A percentile compares a stretch with the other conserved stretches of the same genome.
These are phyloP conservation scores for Drosophila pachea DNA, from an alignment of 1,140 invertebrate genomes.

Conservation along the genomic window DNA sequence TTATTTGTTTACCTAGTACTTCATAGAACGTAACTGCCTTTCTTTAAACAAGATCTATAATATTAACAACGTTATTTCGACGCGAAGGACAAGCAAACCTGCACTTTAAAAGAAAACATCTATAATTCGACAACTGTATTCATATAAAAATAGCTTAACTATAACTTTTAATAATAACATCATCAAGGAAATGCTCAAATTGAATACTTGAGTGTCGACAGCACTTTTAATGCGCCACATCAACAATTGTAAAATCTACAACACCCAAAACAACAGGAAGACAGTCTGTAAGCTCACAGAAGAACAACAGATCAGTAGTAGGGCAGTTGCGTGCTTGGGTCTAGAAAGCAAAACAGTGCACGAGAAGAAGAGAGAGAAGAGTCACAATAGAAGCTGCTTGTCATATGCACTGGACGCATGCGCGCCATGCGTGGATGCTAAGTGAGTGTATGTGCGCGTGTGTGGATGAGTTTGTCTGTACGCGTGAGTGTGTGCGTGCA, in stretches of 20 bases:
- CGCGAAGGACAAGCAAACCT: slow-evolving; percentile 10
- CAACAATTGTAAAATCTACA: slow-evolving; percentile 7
- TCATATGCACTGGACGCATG: slow-evolving; percentile 63
- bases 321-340: slow-evolving; percentile 12
- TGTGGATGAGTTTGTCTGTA: slow-evolving; percentile 11
- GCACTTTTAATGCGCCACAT: slow-evolving; percentile 29
- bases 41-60: slow-evolving; percentile 35
- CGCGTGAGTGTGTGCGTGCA: slow-evolving; percentile 30
- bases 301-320: slow-evolving; percentile 9
- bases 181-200: slow-evolving; percentile 60
- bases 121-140: slow-evolving; percentile 2
- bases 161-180: slow-evolving; percentile 16
- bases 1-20: slow-evolving; percentile 72
- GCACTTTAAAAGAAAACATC: slow-evolving; percentile 16
- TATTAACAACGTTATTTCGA: slow-evolving; percentile 15
- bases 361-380: not conserved
- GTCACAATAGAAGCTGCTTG: slow-evolving; percentile 19
- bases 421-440: slow-evolving; percentile 58
- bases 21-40: slow-evolving; percentile 58
- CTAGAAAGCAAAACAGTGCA: not conserved
- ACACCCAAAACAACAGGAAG: slow-evolving; percentile 7
- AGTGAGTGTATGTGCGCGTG: slow-evolving; percentile 48
- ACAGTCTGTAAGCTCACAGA: slow-evolving; percentile 43
- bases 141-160: slow-evolving; percentile 9
- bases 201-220: slow-evolving; percentile 58